These are phyloP conservation scores for Drosophila sechellia DNA, from an alignment of 1,140 invertebrate genomes.

Conservation along the genomic window DNA sequence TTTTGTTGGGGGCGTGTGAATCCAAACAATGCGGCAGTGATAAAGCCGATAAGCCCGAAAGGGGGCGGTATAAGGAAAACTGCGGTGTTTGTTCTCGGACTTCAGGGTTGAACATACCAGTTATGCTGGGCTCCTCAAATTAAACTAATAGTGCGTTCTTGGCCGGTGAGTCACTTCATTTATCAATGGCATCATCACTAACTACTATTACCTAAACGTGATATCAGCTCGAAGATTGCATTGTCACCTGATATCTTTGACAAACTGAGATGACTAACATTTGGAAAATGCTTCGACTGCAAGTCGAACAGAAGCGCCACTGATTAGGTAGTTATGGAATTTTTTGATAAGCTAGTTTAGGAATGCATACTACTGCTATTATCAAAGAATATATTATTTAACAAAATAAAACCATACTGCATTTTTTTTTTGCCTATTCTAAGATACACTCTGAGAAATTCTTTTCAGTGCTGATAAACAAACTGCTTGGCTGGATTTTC, in stretches of 20 bases:
- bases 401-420: too few species aligned
- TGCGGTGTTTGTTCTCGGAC: conserved; percentile 40
- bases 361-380: too few species aligned
- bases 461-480: neutral
- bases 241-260: neutral
- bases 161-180: conserved; percentile 15
- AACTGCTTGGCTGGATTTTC: conserved; percentile 15
- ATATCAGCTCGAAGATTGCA: neutral
- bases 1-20: conserved; percentile 71
- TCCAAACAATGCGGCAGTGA: conserved; percentile 77
- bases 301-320: neutral
- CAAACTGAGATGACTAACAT: conserved; percentile 25
- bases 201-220: neutral
- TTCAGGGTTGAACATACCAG: conserved; percentile 31
- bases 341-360: too few species aligned
- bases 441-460: neutral
- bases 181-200: neutral
- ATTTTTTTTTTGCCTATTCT: neutral
- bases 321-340: conserved; percentile 13
- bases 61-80: conserved; percentile 17
- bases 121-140: conserved; percentile 16
- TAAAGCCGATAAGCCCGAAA: conserved; percentile 61
- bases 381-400: neutral
- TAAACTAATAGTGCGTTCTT: conserved; percentile 6
- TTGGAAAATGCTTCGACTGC: neutral